Evolutionary conservation across 2,797 vertebrate genomes (phyloP), one percentile per base, ranked within the genome.

Genomic region (Dipus sagitta): DNA sequence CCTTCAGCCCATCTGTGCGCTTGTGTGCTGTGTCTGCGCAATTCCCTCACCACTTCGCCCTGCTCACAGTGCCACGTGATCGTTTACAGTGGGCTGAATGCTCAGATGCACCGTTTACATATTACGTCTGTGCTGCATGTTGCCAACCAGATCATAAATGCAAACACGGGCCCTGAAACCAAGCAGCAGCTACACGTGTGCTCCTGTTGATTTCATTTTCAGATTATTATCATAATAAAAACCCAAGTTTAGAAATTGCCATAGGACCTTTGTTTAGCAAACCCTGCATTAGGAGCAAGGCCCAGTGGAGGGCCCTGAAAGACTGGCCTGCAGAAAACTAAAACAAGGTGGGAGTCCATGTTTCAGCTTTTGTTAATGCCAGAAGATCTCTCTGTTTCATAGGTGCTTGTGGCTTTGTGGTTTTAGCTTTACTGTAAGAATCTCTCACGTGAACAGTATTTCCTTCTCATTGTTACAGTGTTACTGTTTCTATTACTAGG

Each of bases 71-170:
- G 30, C 85, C 83, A 78, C 75, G 54, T 62, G 65, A 77, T 86
- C 26, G 90, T 94, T 82, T 83, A 79, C 60, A 74, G 90, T 70
- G 32, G 60, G 65, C 77, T 28, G 1, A 68, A 15, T 90, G 77
- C 78, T 93, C 91, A 94, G 70, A 83, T 67, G 84, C 58, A 77
- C 86, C 75, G 65, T 86, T 93, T 93, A 62, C 85, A 65, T 92
- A 54, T 95, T 95, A 42, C 62, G 70, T 90, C 87, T 88, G 38
- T 96, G 70, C 95, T 38, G 54, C 82, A 78, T 93, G 47, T 83
- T 96, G 94, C 93, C 85, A 84, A 58, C 67, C 81, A 84, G 89
- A 90, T 86, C 94, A 88, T 91, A 93, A 96, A 93, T 93, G 81
- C 77, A 96, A 92, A 84, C 85, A 75, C 0, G 18, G 78, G 58